phyloP scores from a whole-genome alignment of 2,113 vertebrate genomes.

The Amphilophus citrinellus region DNA sequence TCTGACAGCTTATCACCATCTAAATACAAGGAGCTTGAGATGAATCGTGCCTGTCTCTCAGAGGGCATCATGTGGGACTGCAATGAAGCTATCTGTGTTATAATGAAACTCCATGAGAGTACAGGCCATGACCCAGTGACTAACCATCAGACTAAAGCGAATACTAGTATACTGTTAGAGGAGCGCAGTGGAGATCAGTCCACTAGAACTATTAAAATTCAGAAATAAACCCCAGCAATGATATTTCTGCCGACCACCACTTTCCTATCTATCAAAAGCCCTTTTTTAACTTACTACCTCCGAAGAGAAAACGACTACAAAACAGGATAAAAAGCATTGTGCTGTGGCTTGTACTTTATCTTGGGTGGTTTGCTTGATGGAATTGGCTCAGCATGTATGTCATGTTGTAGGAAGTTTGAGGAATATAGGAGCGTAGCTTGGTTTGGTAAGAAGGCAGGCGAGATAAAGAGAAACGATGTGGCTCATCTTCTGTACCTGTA shows the following conservation, averaged over 20 bases:
- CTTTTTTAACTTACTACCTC: constrained; percentile 39
- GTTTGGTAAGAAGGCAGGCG: constrained; percentile 65
- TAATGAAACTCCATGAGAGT: constrained; percentile 48
- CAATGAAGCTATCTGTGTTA: constrained; percentile 29
- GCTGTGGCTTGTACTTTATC: constrained; percentile 64
- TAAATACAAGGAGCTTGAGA: constrained; percentile 15
- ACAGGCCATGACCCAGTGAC: constrained; percentile 32
- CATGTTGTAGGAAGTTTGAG: constrained; percentile 71
- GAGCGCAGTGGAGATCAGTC: constrained; percentile 46
- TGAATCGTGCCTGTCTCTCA: constrained; percentile 14
- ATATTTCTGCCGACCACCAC: constrained; percentile 60
- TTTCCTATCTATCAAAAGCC: constrained; percentile 59
- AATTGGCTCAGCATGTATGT: constrained; percentile 72
- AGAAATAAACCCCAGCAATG: constrained; percentile 48
- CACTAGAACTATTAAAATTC: constrained; percentile 62
- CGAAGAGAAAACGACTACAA: constrained; percentile 59
- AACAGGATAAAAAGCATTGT: constrained; percentile 68
- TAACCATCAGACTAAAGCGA: constrained; percentile 31
- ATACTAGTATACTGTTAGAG: constrained; percentile 28
- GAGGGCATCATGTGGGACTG: not conserved
- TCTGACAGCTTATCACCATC: constrained; percentile 25
- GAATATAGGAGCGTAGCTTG: constrained; percentile 60
- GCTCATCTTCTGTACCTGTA: constrained; percentile 76
- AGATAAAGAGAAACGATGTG: constrained; percentile 81
- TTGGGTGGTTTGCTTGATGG: constrained; percentile 73